Base-by-base conservation (phyloP, 2,113 vertebrate genomes). In the Tragulus kanchil region DNA sequence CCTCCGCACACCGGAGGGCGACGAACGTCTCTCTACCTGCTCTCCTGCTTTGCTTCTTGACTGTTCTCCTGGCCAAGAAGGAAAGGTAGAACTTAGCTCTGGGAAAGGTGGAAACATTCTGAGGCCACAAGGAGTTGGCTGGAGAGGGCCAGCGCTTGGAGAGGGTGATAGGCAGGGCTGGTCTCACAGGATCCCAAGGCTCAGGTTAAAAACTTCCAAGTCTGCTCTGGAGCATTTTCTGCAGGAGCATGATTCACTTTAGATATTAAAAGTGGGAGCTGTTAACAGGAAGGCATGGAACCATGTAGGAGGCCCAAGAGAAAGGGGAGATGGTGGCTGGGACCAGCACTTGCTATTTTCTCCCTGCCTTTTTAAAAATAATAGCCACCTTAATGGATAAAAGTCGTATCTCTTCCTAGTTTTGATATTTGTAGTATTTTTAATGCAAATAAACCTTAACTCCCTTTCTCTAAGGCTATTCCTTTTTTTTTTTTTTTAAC, bases 361-460 rank as follows among this genome's bases (percentile, higher is more conserved):
- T 42, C 73, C 45, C 11, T 54, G 7, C 23, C 21, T 42, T 59
- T 52, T 13, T 15, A 36, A 36, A 36, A 36, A 2, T 26, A 21
- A 3, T 78, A 45, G 67, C 48, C 31, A 84, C 52, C 42, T 58
- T 92, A 89, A 78, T 48, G 45, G 42, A 62, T 26, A 28, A 52
- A 84, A 73, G n/a, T 81, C 62, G 15, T 67, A 54, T 67, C 61
- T 95, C 21, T 23, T 31, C 71, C 87, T 93, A 86, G 12, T 54
- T 90, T 90, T 50, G 23, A 42, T 89, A 89, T 58, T n/a, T 89
- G 62, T 73, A 48, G n/a, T 90, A 65, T 50, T 87, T 94, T 83
- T 82, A 75, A 92, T 94, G 89, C 54, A 73, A 79, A 84, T 73
- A 71, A 79, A 73, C 28, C 3, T 45, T 78, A 82, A 61, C 23